These are phyloP conservation scores for Triops longicaudatus DNA, from an alignment of 1,140 invertebrate species.

Conservation along the genomic window DNA sequence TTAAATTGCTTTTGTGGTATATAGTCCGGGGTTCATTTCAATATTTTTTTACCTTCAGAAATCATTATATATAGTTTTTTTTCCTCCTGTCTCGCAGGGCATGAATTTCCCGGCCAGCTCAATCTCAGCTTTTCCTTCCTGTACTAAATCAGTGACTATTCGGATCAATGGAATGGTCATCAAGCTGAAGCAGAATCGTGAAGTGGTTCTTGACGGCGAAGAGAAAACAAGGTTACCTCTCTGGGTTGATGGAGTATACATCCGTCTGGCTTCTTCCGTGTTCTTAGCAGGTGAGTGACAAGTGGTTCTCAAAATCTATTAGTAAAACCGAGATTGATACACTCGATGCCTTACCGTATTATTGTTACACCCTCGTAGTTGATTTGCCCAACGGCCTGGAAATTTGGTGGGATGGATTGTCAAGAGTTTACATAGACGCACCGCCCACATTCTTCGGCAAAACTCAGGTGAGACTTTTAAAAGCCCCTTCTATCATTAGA, in stretches of 20 bases:
- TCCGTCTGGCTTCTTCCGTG: conserved; percentile 64
- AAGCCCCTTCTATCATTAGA: neutral
- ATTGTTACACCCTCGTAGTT: conserved; percentile 44
- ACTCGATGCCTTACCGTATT: neutral
- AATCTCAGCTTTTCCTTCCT: conserved; percentile 55
- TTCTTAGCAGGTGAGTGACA: conserved; percentile 52
- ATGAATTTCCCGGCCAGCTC: conserved; percentile 51
- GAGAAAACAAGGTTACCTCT: conserved; percentile 59
- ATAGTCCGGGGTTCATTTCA: too few relatives aligned
- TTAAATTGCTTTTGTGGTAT: too few relatives aligned
- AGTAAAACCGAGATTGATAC: neutral
- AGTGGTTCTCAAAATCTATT: neutral
- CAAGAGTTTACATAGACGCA: conserved; percentile 68
- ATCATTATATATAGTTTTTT: neutral
- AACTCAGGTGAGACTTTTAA: conserved; percentile 32
- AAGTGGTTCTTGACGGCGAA: conserved; percentile 57
- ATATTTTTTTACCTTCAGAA: too few relatives aligned
- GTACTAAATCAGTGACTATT: conserved; percentile 69
- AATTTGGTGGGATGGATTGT: conserved; percentile 74
- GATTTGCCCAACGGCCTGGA: conserved; percentile 63
- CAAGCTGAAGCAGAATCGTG: conserved; percentile 60
- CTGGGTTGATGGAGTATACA: conserved; percentile 47
- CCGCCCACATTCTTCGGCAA: conserved; percentile 59
- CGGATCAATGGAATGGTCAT: conserved; percentile 44
- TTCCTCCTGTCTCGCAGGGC: conserved; percentile 39